Conservation (phyloP, 1,140 invertebrate species). For the Bombus confusus region DNA sequence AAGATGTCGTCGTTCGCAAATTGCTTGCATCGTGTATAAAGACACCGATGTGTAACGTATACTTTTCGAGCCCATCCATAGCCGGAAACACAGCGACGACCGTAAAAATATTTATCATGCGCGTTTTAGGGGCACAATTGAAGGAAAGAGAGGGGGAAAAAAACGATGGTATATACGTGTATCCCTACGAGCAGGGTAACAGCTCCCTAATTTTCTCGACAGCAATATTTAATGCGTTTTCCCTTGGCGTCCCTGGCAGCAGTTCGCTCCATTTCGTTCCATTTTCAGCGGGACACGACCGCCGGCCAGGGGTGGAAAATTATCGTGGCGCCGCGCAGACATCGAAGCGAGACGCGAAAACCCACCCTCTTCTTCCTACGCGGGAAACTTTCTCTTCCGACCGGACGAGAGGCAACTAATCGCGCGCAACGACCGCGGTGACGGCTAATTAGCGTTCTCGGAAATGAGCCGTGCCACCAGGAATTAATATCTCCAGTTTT, state of each 20-base stretch:
- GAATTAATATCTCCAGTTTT: slow-evolving; percentile 55
- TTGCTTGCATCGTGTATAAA: slow-evolving; percentile 5
- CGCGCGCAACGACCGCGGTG: slow-evolving; percentile 38
- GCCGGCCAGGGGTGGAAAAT: slow-evolving; percentile 66
- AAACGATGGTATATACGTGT: neutral
- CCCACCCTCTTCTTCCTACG: neutral
- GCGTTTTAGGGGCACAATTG: neutral
- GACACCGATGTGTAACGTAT: neutral
- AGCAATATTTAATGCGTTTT: slow-evolving; percentile 73
- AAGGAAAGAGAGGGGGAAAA: too few relatives aligned
- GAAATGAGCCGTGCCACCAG: slow-evolving; percentile 66
- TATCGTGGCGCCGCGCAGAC: slow-evolving; percentile 71
- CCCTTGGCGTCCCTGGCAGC: slow-evolving; percentile 5
- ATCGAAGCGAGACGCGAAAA: slow-evolving; percentile 60
- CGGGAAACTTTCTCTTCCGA: slow-evolving; percentile 16
- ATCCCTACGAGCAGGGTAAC: neutral
- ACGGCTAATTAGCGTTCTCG: slow-evolving; percentile 70
- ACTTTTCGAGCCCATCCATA: neutral
- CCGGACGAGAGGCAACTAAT: slow-evolving; percentile 23
- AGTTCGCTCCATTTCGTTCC: slow-evolving; percentile 9
- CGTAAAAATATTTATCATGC: slow-evolving; percentile 32
- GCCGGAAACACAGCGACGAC: too few relatives aligned
- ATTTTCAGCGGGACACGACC: slow-evolving; percentile 35
- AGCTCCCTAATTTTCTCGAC: slow-evolving; percentile 74
- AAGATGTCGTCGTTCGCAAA: slow-evolving; percentile 51